phyloP scores from a whole-genome alignment of 2,888 invertebrate genomes.

The Drosophila quasianomalipes region DNA sequence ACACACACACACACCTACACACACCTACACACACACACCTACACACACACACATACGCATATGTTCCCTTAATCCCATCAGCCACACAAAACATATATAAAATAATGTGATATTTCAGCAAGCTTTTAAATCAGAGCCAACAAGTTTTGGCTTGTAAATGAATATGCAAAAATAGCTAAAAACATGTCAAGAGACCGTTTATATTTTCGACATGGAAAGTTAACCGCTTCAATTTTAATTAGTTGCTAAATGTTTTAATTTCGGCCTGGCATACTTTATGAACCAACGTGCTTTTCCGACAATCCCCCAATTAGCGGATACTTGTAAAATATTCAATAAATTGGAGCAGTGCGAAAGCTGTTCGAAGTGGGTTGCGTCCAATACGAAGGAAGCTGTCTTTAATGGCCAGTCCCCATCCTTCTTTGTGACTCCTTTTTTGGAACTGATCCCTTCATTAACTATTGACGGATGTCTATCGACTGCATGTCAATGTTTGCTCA shows the following conservation, averaged over 20 bases:
- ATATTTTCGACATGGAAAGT: not conserved
- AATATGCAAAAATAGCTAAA: not conserved
- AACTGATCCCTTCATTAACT: slow-evolving; percentile 22
- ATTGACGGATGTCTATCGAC: slow-evolving; percentile 18
- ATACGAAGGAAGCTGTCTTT: not conserved
- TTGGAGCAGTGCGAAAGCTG: not conserved
- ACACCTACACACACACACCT: not conserved
- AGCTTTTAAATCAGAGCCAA: not conserved
- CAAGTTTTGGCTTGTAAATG: not conserved
- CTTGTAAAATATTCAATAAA: not conserved
- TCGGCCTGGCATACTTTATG: not conserved
- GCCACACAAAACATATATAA: not conserved
- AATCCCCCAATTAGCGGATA: not conserved
- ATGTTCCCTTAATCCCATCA: not conserved
- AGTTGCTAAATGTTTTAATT: not conserved
- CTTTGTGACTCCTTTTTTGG: not conserved
- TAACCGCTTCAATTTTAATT: not conserved
- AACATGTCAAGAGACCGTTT: not conserved
- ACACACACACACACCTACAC: not conserved
- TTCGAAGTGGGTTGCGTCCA: not conserved
- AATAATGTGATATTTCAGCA: not conserved
- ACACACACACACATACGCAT: no score
- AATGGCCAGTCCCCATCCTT: not conserved
- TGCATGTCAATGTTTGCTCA: slow-evolving; percentile 17
- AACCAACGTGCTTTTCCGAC: not conserved